Evolutionary conservation across 2,888 invertebrate genomes (phyloP).

Genomic region (Diabrotica balteata): DNA sequence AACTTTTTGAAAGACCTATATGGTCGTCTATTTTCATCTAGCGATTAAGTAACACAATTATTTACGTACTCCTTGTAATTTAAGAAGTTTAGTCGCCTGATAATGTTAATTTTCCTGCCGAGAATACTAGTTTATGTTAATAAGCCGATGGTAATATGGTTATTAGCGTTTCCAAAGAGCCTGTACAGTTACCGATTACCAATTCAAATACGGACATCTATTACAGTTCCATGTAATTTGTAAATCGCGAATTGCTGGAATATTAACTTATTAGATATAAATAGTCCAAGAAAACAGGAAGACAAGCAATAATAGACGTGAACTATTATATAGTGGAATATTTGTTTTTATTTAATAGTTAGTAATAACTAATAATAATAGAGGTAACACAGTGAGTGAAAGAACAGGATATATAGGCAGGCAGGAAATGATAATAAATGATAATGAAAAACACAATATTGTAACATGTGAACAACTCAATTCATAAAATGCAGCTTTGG

Average conservation of each 20-base stretch:
- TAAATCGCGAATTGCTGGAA: background rate
- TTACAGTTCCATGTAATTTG: constrained; percentile 16
- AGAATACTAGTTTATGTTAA: constrained; percentile 1
- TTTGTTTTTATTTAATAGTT: too few species aligned
- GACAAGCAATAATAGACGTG: too few species aligned
- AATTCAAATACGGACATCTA: constrained; percentile 22
- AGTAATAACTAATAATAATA: too few species aligned
- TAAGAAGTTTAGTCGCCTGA: background rate
- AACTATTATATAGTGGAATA: too few species aligned
- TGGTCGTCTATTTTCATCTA: too few species aligned
- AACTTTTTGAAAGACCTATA: too few species aligned
- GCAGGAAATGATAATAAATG: too few species aligned
- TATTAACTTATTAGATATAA: background rate
- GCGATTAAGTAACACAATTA: background rate
- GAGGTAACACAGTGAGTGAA: too few species aligned
- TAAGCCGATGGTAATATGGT: constrained; percentile 21
- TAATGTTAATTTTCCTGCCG: constrained; percentile 2
- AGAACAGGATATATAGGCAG: too few species aligned
- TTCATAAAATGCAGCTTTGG: too few species aligned
- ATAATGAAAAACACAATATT: too few species aligned
- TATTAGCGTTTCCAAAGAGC: constrained; percentile 21
- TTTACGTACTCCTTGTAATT: background rate
- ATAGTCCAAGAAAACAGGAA: background rate
- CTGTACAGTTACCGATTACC: constrained; percentile 28
- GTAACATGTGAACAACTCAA: too few species aligned